Conservation (phyloP, 2,888 invertebrate species). For the Lasioglossum leucozonium region DNA sequence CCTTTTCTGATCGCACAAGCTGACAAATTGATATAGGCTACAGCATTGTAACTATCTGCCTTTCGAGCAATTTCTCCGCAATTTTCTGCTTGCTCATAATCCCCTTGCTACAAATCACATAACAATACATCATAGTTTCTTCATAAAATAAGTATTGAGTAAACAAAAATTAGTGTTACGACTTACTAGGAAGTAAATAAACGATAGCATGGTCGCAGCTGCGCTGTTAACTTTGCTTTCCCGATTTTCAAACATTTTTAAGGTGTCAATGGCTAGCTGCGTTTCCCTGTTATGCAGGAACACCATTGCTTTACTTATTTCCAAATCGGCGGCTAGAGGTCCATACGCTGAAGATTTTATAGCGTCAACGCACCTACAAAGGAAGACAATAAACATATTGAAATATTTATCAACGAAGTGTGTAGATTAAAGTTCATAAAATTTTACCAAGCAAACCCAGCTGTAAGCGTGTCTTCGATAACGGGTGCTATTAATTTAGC, state of each 20-base stretch:
- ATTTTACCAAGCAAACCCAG: conserved; percentile 85
- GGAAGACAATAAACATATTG: not conserved
- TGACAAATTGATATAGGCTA: conserved; percentile 94
- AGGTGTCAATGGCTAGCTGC: conserved; percentile 91
- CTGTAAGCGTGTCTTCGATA: conserved; percentile 89
- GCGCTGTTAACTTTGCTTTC: conserved; percentile 93
- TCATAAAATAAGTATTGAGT: not conserved
- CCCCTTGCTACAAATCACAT: conserved; percentile 88
- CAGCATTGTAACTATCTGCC: conserved; percentile 91
- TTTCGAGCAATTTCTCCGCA: conserved; percentile 91
- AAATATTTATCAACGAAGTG: conserved; percentile 4
- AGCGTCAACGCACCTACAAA: conserved; percentile 95
- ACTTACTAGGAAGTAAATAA: conserved; percentile 91
- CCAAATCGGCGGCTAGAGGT: conserved; percentile 93
- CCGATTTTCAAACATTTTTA: conserved; percentile 94
- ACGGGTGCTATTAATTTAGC: conserved; percentile 95
- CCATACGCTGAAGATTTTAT: conserved; percentile 95
- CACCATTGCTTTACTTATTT: conserved; percentile 95
- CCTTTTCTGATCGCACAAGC: conserved; percentile 90
- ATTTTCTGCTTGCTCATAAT: conserved; percentile 91
- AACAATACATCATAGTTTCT: not conserved
- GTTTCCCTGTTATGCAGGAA: conserved; percentile 93
- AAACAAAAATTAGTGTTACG: conserved; percentile 13
- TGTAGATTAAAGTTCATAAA: conserved; percentile 16
- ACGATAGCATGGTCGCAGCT: conserved; percentile 94